Evolutionary conservation across 2,797 vertebrate species (phyloP), one percentile per base, ranked within the genome.

Genomic region (Diplodus puntazzo): DNA sequence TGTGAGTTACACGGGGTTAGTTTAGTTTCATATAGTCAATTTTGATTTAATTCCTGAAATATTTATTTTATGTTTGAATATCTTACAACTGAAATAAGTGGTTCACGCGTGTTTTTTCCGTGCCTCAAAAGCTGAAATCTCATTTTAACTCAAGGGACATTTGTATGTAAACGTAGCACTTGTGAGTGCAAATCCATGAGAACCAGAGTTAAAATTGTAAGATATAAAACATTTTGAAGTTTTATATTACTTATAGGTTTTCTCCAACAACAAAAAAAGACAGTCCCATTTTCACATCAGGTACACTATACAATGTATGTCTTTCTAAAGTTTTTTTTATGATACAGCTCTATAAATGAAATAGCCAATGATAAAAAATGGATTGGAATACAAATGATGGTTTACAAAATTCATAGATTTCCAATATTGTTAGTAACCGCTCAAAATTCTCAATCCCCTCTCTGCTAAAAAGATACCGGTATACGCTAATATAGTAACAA

Each of bases 371-470:
- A 68, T 18, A 2, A 27, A 25, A 43, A 3, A 8, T 2, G 17
- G 14, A 65, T 49, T 20, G 21, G 17, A 43, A 53, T 2, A 21
- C 5, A 1, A 48, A 34, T 48, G 34, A 30, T 42, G 0, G 12
- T 63, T 71, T 42, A 62, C 4, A 66, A 52, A 69, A 6, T 63
- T 74, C 42, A 75, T 17, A 30, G 2, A 30, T 54, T 39, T 45
- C 23, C 8, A 16, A n/a, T 57, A 20, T 43, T 49, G 16, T 18
- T 23, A 25, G n/a, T 21, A 61, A 52, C 34, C 69, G 55, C 25
- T 55, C 21, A 12, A 30, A 27, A 57, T 23, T 65, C 49, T 45
- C 65, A 75, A 80, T 73, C 48, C 69, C 69, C 72, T 54, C 17
- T 45, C 7, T 48, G 49, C 66, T 39, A 46, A 23, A 79, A 69